Evolutionary conservation across 2,113 vertebrate genomes (phyloP).

Genomic region (Cyprinodon tularosa): DNA sequence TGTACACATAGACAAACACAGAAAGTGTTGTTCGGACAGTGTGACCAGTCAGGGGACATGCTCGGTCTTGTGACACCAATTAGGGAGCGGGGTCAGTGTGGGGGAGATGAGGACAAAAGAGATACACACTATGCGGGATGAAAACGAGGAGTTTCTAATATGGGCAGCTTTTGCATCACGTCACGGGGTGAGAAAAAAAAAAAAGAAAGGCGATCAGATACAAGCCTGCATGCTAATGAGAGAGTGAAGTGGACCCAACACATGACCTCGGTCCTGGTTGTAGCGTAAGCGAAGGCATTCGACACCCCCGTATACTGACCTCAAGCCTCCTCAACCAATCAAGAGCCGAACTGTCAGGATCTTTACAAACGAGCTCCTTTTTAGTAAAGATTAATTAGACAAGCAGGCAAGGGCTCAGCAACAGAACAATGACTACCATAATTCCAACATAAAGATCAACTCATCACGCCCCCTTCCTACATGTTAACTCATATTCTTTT

Average conservation of each 20-base stretch:
- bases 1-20: constrained; percentile 35
- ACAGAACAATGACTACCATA: not conserved
- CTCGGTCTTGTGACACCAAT: constrained; percentile 72
- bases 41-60: constrained; percentile 42
- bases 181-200: not conserved
- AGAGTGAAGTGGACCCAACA: not conserved
- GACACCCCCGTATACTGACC: constrained; percentile 29
- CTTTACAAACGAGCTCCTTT: constrained; percentile 13
- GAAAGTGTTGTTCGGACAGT: constrained; percentile 58
- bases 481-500: too few species aligned
- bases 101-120: constrained; percentile 42
- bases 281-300: constrained; percentile 24
- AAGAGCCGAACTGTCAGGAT: constrained; percentile 7
- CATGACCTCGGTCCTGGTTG: constrained; percentile 7
- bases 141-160: constrained; percentile 11
- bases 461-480: not conserved
- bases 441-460: not conserved
- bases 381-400: constrained; percentile 23
- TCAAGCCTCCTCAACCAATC: constrained; percentile 23
- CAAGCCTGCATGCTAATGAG: not conserved
- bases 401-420: not conserved
- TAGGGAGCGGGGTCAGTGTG: constrained; percentile 49
- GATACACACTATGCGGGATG: constrained; percentile 11
- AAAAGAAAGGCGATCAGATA: not conserved
- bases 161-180: not conserved